Base-by-base conservation (phyloP, 2,888 invertebrate genomes). In the Agonopterix subpropinquella region DNA sequence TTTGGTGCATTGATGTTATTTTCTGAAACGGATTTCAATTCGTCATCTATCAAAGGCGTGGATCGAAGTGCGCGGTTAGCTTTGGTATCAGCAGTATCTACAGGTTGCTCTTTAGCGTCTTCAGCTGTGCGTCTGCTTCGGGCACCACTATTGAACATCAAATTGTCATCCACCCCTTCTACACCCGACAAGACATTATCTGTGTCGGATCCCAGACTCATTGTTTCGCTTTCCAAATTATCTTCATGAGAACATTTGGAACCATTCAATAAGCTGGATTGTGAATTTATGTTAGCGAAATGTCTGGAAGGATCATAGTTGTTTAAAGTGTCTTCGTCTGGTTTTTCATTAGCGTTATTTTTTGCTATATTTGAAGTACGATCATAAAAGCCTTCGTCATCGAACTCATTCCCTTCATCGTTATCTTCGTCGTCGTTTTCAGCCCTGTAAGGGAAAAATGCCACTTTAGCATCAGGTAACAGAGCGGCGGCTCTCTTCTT, bases 371-470 rank as follows among this genome's bases (percentile, higher is more conserved):
- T 77, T 7, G 80, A 73, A 43, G 76, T 71, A 5, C 79, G 72
- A 53, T 89, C 89, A 56, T 84, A 87, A 61, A 89, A 86, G 8
- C 83, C 83, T 54, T 89, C 83, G 53, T 89, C 83, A 45, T 89
- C 83, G 58, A 87, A 89, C 64, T 89, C 89, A 58, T 78, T 85
- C 7, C 83, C 83, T 68, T 89, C 89, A 36, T 87, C 82, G 50
- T 78, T 85, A 45, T 84, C 86, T 54, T 81, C 85, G 39, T 87
- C 84, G 43, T 82, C 83, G 52, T 76, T 80, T 60, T 83, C 83
- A 37, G 77, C 70, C 57, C 67, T 73, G 47, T 77, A 76, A 1
- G 84, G 80, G 47, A 77, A 67, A 57, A 68, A 87, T 18, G 81
- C 80, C 11, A 79, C 73, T 61, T 82, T 85, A 8, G 70, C 60